Conservation (phyloP, 2,113 vertebrate species). For the Ptychochromis oligacanthus region DNA sequence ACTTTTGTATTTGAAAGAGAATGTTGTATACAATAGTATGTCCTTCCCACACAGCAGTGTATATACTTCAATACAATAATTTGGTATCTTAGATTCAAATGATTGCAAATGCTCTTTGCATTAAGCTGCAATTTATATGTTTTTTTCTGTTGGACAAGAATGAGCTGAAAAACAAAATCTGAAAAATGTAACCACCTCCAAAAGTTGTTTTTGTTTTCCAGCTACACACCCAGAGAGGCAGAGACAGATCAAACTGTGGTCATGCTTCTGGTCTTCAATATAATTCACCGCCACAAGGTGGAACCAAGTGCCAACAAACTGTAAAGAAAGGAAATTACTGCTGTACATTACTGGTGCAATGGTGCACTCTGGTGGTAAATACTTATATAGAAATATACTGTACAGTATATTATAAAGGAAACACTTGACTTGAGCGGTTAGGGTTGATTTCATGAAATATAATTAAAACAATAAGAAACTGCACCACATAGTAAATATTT, state of each 20-base stretch:
- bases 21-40: not conserved
- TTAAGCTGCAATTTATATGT: not conserved
- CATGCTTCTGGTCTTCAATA: not conserved
- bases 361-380: conserved; percentile 6
- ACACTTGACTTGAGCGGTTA: not conserved
- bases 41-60: too few species aligned
- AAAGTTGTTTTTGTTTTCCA: too few species aligned
- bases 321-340: not conserved
- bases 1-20: accelerated
- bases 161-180: not conserved
- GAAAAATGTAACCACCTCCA: too few species aligned
- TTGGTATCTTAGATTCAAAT: not conserved
- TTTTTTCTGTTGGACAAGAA: not conserved
- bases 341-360: not conserved
- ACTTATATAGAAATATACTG: too few species aligned
- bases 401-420: too few species aligned
- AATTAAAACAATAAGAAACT: not conserved
- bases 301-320: not conserved
- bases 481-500: not conserved
- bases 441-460: not conserved
- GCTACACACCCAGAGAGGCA: too few species aligned
- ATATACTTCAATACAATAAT: too few species aligned
- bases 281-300: not conserved
- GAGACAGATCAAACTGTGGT: too few species aligned
- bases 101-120: accelerated